These are phyloP conservation scores for Forbesichthys papilliferus DNA, from an alignment of 2,113 vertebrate genomes.

Conservation along the genomic window DNA sequence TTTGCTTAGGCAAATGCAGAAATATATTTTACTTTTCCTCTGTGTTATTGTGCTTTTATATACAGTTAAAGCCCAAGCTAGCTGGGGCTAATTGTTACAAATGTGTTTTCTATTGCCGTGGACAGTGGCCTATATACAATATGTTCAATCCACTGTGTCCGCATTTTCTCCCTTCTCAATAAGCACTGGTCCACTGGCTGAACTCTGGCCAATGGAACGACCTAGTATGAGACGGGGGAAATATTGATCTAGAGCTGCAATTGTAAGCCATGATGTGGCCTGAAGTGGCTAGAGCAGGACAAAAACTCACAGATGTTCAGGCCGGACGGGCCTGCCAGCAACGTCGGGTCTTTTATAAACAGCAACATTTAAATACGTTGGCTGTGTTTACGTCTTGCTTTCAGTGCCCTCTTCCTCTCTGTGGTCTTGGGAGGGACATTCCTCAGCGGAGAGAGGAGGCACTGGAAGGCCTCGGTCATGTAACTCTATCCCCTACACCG, in stretches of 20 bases:
- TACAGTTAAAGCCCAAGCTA: slow-evolving; percentile 35
- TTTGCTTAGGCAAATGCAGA: slow-evolving; percentile 18
- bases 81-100: slow-evolving; percentile 58
- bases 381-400: slow-evolving; percentile 56
- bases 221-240: slow-evolving; percentile 59
- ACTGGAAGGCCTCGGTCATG: slow-evolving; percentile 56
- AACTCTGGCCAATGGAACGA: slow-evolving; percentile 66
- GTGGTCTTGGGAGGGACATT: slow-evolving; percentile 62
- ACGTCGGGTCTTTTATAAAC: slow-evolving; percentile 29
- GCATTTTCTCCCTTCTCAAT: slow-evolving; percentile 45
- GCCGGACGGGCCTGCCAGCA: slow-evolving; percentile 27
- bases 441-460: slow-evolving; percentile 46
- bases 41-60: slow-evolving; percentile 34
- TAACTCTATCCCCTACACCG: slow-evolving; percentile 60
- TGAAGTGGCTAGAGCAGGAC: slow-evolving; percentile 32
- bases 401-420: slow-evolving; percentile 59
- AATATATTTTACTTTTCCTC: background rate
- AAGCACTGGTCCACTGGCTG: slow-evolving; percentile 58
- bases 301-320: slow-evolving; percentile 54
- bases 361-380: slow-evolving; percentile 51
- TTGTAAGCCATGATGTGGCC: slow-evolving; percentile 52
- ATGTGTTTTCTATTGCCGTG: slow-evolving; percentile 71
- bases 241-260: slow-evolving; percentile 71
- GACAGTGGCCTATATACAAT: slow-evolving; percentile 50
- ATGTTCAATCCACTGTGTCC: slow-evolving; percentile 33